Evolutionary conservation across 2,113 vertebrate species (phyloP).

Genomic region (Crocuta crocuta): DNA sequence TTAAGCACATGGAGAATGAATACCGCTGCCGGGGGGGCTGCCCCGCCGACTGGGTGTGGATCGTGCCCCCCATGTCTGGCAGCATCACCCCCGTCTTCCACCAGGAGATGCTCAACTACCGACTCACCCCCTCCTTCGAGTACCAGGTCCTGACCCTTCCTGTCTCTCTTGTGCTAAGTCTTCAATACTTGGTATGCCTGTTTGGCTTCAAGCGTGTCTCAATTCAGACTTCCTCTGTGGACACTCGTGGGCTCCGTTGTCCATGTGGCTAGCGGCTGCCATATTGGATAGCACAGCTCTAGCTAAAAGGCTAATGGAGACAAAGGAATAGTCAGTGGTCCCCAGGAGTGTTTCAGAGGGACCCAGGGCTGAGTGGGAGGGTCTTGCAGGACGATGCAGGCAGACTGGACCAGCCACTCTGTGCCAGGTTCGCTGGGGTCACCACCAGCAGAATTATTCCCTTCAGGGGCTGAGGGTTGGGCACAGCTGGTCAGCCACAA

Average conservation of each 20-base stretch:
- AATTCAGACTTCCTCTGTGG: fast-evolving
- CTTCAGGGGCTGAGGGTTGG: neutral
- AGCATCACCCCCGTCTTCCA: constrained; percentile 99
- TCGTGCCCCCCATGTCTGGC: constrained; percentile 98
- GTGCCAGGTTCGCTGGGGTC: neutral
- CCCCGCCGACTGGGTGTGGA: constrained; percentile 99
- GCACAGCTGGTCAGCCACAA: neutral
- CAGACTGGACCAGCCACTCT: neutral
- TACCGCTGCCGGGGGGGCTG: constrained; percentile 96
- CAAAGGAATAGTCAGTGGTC: neutral
- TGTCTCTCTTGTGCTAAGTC: neutral
- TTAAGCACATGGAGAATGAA: constrained; percentile 99
- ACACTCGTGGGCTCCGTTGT: fast-evolving
- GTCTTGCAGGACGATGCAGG: neutral
- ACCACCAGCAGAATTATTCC: neutral
- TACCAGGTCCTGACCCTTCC: constrained; percentile 92
- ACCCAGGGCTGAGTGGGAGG: neutral
- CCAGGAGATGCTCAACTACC: constrained; percentile 99
- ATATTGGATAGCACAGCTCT: fast-evolving
- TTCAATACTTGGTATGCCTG: fast-evolving
- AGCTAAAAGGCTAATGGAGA: neutral
- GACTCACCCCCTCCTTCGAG: constrained; percentile 96
- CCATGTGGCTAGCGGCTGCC: fast-evolving
- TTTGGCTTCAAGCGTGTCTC: neutral
- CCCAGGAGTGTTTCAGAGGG: neutral